Conservation (phyloP, 2,113 vertebrate species). For the Takifugu flavidus region DNA sequence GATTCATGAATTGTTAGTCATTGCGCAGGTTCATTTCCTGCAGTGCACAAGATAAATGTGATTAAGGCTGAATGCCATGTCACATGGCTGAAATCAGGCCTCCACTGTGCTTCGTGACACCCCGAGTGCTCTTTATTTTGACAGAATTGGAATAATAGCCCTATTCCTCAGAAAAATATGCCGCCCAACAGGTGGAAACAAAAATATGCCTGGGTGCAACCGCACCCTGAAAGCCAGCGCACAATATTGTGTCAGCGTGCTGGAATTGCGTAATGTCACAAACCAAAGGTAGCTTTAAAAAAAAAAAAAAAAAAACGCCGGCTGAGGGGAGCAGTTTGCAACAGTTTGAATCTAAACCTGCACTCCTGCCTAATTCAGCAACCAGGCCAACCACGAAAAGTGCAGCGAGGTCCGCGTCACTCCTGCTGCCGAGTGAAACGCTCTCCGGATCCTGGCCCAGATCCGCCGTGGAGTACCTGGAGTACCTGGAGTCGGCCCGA, state of each 20-base stretch:
- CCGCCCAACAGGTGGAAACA: slow-evolving; percentile 57
- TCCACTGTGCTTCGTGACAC: slow-evolving; percentile 36
- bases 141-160: slow-evolving; percentile 39
- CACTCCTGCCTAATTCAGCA: slow-evolving; percentile 44
- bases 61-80: slow-evolving; percentile 18
- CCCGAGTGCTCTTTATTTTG: slow-evolving; percentile 32
- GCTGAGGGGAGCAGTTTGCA: slow-evolving; percentile 6
- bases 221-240: slow-evolving; percentile 47
- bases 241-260: slow-evolving; percentile 39
- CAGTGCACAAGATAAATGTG: slow-evolving; percentile 18
- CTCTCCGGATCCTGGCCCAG: slow-evolving; percentile 32
- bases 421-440: slow-evolving; percentile 18
- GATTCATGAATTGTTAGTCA: slow-evolving; percentile 5
- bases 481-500: slow-evolving; percentile 24
- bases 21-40: slow-evolving; percentile 37
- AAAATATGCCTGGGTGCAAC: slow-evolving; percentile 50
- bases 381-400: slow-evolving; percentile 46
- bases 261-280: slow-evolving; percentile 47
- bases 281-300: not conserved
- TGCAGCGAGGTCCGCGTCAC: slow-evolving; percentile 31
- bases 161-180: slow-evolving; percentile 30
- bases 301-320: slow-evolving; percentile 1
- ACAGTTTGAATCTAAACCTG: slow-evolving; percentile 27
- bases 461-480: slow-evolving; percentile 46
- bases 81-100: slow-evolving; percentile 26